These are phyloP conservation scores for Noctua comes DNA, from an alignment of 2,888 invertebrate species.

Conservation along the genomic window DNA sequence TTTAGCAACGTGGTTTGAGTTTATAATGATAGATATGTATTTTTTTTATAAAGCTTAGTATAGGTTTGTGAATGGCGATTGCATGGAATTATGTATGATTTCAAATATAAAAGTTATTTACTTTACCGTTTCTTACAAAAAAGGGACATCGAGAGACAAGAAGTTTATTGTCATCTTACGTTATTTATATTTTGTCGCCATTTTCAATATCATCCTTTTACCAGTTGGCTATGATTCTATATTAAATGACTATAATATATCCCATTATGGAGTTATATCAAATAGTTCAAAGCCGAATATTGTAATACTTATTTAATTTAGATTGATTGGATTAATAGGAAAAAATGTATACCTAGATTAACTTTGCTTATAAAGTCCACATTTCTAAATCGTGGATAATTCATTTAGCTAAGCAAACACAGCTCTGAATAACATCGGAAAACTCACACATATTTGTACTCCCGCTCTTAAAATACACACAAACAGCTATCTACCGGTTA, in stretches of 20 bases:
- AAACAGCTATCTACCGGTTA: slow-evolving; percentile 62
- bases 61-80: slow-evolving; percentile 26
- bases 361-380: slow-evolving; percentile 48
- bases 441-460: slow-evolving; percentile 65
- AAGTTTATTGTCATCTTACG: slow-evolving; percentile 70
- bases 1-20: neutral
- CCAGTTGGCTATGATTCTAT: slow-evolving; percentile 12
- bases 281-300: slow-evolving; percentile 44
- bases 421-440: slow-evolving; percentile 32
- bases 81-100: slow-evolving; percentile 36
- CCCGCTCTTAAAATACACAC: slow-evolving; percentile 64
- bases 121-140: slow-evolving; percentile 44
- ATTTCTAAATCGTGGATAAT: slow-evolving; percentile 48
- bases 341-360: slow-evolving; percentile 30
- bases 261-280: slow-evolving; percentile 19
- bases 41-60: neutral
- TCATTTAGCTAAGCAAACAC: slow-evolving; percentile 58
- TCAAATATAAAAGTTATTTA: slow-evolving; percentile 48
- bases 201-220: slow-evolving; percentile 31
- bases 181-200: slow-evolving; percentile 34
- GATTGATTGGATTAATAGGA: slow-evolving; percentile 30
- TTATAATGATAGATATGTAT: neutral
- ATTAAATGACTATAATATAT: slow-evolving; percentile 25
- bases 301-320: slow-evolving; percentile 32
- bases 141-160: slow-evolving; percentile 64